Base-by-base conservation (phyloP, 1,140 invertebrate genomes). In the Whitmania pigra region DNA sequence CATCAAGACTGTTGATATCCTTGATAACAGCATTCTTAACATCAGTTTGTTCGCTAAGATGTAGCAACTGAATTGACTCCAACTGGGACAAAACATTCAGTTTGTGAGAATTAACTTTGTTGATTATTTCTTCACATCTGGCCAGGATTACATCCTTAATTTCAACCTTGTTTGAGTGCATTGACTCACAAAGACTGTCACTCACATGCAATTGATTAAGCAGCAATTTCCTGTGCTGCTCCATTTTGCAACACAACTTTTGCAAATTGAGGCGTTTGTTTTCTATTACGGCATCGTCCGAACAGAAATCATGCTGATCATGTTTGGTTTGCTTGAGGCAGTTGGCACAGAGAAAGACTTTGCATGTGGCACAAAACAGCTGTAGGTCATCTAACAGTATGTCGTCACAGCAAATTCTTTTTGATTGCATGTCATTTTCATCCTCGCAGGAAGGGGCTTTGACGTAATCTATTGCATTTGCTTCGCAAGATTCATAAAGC, bases 351-450 rank as follows among this genome's bases (percentile, higher is more conserved):
- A 63, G 57, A 6, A 63, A 7, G 22, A 63, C 29, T n/a, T 63
- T 0, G 18, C 57, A 63, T 13, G 57, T 63, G 18, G 57, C 57
- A 63, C 57, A 63, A 63, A 25, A 63, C 11, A 25, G 9, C 57
- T 63, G 57, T 31, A 31, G 22, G 11, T 25, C 29, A 25, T 63
- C 29, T 22, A 63, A 13, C 22, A 31, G 29, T 25, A 15, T 7
- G 11, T 63, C 29, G 22, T n/a, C 57, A 63, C 57, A 63, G 57
- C 57, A 63, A 13, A 63, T 63, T 63, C 22, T 25, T 63, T 63
- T 63, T 63, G 29, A n/a, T 63, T 13, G 22, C 11, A 13, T 18
- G 18, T 63, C 29, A 18, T 31, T 63, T 25, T 63, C 29, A 31
- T 63, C 29, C 9, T 31, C 29, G 18, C 11, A 25, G 13, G 11